Evolutionary conservation across 2,888 invertebrate species (phyloP), one percentile per base, ranked within the genome.

Genomic region (Kryphioiulus occultus): DNA sequence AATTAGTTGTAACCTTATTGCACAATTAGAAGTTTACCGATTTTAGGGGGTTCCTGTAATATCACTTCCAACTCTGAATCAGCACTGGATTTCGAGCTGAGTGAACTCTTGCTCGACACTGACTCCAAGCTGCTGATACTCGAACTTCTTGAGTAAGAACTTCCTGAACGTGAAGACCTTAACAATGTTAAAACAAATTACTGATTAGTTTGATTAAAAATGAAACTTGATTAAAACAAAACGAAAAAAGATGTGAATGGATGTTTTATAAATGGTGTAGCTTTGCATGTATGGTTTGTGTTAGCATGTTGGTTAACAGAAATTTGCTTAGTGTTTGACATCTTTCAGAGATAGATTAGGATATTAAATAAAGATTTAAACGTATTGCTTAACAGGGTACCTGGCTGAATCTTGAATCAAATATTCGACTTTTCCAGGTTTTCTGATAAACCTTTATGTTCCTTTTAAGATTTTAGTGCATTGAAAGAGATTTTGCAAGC

Each of bases 21-120:
- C 7, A 35, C 7, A 7, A 35, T 35, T 4, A 4, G 7, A 10
- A 10, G 44, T 3, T 53, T n/a, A 82, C 84, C 82, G 10, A 30
- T 78, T 47, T 82, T 32, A 4, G 39, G 32, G 12, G 12, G 4
- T 17, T 32, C 53, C 12, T 30, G 32, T 30, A 30, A 5, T 35
- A 30, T 17, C 19, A 85, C 53, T 59, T 86, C 44, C 84, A 47
- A 10, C 0, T 87, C 85, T 17, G 85, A 86, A 17, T 42, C 68
- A 26, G 5, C 53, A 42, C 86, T 85, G 15, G 87, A 87, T 59
- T 86, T 88, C 3, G 88, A 88, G 42, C 88, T 88, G 5, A 68
- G 22, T 0, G 88, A 88, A 30, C 88, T 88, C 85, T 86, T 68
- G 78, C 88, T 88, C 10, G 88, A 88, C 12, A 86, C 88, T 4